Evolutionary conservation across 2,797 vertebrate species (phyloP).

Genomic region (Falco columbarius): DNA sequence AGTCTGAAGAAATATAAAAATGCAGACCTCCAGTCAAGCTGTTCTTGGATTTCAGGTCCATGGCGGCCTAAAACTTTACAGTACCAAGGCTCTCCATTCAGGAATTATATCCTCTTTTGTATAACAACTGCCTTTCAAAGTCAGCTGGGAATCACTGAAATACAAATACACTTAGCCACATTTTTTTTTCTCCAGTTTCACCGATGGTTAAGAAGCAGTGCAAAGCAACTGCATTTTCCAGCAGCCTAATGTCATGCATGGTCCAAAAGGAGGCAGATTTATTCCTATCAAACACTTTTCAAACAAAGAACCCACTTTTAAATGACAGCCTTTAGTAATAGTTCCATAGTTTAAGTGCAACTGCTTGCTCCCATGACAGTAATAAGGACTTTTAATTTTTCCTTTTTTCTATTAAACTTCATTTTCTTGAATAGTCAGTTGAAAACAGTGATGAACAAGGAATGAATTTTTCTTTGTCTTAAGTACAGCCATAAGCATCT

Average conservation of each 20-base stretch:
- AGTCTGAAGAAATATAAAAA: background rate
- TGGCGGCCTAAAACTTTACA: background rate
- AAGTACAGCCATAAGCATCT: background rate
- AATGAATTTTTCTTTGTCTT: background rate
- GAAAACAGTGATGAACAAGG: background rate
- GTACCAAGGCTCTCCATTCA: background rate
- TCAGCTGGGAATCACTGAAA: background rate
- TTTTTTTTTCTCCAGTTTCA: background rate
- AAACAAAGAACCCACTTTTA: background rate
- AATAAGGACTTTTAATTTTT: background rate
- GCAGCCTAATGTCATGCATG: background rate
- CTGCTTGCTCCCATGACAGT: background rate
- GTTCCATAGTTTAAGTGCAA: background rate
- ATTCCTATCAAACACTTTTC: background rate
- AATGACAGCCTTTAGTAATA: background rate
- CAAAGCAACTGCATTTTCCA: background rate
- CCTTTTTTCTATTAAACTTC: background rate
- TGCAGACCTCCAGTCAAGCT: background rate
- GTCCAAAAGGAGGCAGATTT: background rate
- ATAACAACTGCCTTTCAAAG: background rate
- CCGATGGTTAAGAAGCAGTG: background rate
- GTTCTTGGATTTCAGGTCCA: background rate
- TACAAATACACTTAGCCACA: background rate
- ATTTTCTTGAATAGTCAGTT: background rate
- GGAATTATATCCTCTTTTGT: background rate